These are phyloP conservation scores for Parthenolecanium corni DNA, from an alignment of 2,888 invertebrate species.

Conservation along the genomic window DNA sequence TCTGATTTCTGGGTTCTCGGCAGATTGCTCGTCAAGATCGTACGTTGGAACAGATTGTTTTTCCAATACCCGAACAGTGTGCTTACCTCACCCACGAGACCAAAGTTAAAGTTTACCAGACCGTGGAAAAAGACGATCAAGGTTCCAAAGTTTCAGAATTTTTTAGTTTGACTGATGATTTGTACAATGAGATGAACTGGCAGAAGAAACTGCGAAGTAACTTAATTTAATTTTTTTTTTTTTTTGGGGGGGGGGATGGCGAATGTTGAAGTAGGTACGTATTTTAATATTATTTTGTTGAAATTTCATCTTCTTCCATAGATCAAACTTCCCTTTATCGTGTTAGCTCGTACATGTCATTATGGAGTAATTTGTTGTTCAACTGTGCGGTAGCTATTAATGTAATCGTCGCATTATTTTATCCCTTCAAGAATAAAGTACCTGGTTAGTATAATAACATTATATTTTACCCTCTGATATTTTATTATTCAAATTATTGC, in stretches of 20 bases:
- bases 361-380: conserved; percentile 94
- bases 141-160: conserved; percentile 92
- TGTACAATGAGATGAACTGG: conserved; percentile 99
- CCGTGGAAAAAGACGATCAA: conserved; percentile 93
- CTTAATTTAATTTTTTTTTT: not conserved
- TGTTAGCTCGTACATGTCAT: conserved; percentile 93
- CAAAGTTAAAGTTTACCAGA: conserved; percentile 77
- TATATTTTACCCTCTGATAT: too few species aligned
- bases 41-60: conserved; percentile 95
- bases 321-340: conserved; percentile 86
- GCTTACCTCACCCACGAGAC: conserved; percentile 94
- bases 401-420: conserved; percentile 91
- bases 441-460: conserved; percentile 55
- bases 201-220: conserved; percentile 89
- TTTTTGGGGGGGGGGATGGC: not conserved
- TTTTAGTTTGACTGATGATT: conserved; percentile 82
- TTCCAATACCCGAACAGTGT: conserved; percentile 98
- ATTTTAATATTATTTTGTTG: too few species aligned
- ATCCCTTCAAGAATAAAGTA: conserved; percentile 77
- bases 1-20: conserved; percentile 17
- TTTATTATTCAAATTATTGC: too few species aligned
- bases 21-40: conserved; percentile 94
- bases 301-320: too few species aligned
- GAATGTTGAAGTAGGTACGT: not conserved
- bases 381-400: conserved; percentile 95